Evolutionary conservation across 1,140 invertebrate species (phyloP), one percentile per base, ranked within the genome.

Genomic region (Heliconius eleuchia): DNA sequence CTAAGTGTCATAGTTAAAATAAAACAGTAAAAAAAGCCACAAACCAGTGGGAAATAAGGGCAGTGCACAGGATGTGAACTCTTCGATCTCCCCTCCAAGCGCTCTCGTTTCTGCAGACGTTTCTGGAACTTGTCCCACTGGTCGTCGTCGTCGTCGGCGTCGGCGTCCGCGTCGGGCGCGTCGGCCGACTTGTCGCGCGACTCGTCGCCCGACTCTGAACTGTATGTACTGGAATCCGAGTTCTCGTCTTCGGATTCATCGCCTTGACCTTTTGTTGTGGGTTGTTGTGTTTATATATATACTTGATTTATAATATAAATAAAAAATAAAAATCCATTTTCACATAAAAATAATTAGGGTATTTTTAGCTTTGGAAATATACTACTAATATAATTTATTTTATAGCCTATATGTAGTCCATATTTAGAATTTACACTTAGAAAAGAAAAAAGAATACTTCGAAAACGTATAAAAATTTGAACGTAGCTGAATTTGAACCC

Each of bases 21-120:
- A 57, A 23, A 23, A 23, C 55, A 57, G n/a, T 57, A 57, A 30
- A 52, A 2, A 77, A 46, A 55, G 30, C 19, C 30, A 76, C 57
- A 82, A 50, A 89, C 86, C 84, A 85, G 77, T 9, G 99, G 98
- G 94, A 98, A 99, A 88, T 97, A 97, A 0, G 99, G 99, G 95
- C 98, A 99, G 92, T 99, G 99, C 27, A 99, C 99, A 79, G 96
- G 96, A 91, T 99, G 99, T 11, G 99, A 99, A 84, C 97, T 95
- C 95, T 99, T 99, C 73, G 98, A 98, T 88, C 98, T 98, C 19
- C 98, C 98, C 94, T 99, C 99, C 27, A 99, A 94, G 84, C 98
- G 97, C 88, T 99, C 98, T 77, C 98, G 96, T 82, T 97, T 97
- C 82, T 96, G 96, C 46, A 97, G 89, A 83, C 96, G 96, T 82